Evolutionary conservation across 2,113 vertebrate species (phyloP).

Genomic region (Dromaius novaehollandiae): DNA sequence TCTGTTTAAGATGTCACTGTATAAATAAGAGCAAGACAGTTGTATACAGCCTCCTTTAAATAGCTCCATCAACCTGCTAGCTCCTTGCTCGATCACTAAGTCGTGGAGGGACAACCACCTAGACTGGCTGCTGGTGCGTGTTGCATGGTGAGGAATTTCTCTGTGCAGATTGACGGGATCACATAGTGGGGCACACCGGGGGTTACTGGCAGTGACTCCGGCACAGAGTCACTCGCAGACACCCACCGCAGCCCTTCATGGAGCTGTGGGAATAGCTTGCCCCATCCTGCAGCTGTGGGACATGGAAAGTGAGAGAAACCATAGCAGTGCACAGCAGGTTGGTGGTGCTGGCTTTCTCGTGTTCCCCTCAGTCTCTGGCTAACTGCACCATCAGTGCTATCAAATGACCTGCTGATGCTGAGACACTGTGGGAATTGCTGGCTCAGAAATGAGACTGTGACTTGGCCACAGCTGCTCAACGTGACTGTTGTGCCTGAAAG

Average conservation of each 20-base stretch:
- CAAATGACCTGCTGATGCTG: background rate
- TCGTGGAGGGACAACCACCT: background rate
- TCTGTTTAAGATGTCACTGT: background rate
- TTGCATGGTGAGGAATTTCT: background rate
- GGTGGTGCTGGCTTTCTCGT: background rate
- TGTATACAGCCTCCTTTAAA: background rate
- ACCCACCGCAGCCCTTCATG: background rate
- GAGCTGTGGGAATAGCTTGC: background rate
- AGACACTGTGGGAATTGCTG: background rate
- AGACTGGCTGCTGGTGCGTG: background rate
- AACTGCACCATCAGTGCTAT: background rate
- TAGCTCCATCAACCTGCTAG: background rate
- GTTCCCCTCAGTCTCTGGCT: accelerated
- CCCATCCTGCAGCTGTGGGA: background rate
- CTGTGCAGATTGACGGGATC: background rate
- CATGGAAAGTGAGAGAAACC: background rate
- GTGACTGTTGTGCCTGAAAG: accelerated
- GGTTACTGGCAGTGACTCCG: background rate
- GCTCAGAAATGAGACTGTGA: background rate
- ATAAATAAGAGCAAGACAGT: no score
- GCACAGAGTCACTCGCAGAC: background rate
- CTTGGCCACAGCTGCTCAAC: background rate
- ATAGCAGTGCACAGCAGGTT: background rate
- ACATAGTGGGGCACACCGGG: background rate
- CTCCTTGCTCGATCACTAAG: background rate